phyloP scores from a whole-genome alignment of 2,113 vertebrate species.

The Hydropotes inermis region DNA sequence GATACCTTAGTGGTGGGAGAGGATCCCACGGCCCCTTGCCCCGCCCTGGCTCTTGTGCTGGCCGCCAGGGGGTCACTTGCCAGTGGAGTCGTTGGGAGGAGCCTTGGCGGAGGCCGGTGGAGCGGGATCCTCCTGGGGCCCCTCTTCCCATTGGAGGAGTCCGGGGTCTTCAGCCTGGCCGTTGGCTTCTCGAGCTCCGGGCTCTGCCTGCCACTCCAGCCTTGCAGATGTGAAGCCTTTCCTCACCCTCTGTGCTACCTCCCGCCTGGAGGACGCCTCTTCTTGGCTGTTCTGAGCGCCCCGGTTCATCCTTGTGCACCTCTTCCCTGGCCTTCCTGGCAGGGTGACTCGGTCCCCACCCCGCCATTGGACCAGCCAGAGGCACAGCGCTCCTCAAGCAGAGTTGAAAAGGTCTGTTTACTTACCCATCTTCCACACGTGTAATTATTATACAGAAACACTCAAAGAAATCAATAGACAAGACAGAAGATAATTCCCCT shows the following conservation, averaged over 20 bases:
- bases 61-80: not conserved
- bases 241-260: fast-evolving
- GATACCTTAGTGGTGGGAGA: not conserved
- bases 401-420: not conserved
- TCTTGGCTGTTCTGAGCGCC: not conserved
- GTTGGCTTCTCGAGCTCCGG: too few species aligned
- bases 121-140: not conserved
- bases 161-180: not conserved
- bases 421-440: not conserved
- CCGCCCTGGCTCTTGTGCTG: not conserved
- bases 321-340: not conserved
- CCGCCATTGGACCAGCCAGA: fast-evolving
- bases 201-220: not conserved
- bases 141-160: not conserved
- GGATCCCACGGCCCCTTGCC: not conserved
- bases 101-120: not conserved
- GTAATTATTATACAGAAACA: not conserved
- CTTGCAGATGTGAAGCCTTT: not conserved
- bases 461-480: not conserved
- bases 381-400: not conserved
- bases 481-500: not conserved
- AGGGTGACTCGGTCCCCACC: fast-evolving
- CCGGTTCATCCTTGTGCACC: not conserved
- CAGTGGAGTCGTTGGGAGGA: not conserved
- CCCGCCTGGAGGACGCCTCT: not conserved